Conservation (phyloP, 2,888 invertebrate species). For the Andrena camellia region DNA sequence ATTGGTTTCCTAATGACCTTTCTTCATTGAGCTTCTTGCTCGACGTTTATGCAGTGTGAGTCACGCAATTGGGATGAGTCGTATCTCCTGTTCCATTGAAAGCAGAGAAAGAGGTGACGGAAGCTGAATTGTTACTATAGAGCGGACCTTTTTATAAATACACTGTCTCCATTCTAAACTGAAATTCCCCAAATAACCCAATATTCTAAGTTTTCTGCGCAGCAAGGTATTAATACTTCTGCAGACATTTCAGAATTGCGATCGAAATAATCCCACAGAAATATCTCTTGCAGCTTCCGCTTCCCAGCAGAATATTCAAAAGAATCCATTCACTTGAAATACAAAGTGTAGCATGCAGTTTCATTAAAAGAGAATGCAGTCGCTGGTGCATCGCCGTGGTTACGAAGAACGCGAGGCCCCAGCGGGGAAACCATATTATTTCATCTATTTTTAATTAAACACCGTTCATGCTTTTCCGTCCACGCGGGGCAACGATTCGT, state of each 20-base stretch:
- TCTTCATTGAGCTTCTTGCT: not conserved
- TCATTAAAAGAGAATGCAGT: no score
- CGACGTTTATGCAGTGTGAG: conserved; percentile 11
- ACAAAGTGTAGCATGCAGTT: no score
- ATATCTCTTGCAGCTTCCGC: not conserved
- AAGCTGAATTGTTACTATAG: not conserved
- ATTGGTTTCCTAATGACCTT: conserved; percentile 8
- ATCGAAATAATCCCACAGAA: not conserved
- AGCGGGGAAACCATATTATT: no score
- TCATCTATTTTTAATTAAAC: no score
- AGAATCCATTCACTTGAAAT: no score
- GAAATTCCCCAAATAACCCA: not conserved
- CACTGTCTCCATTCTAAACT: not conserved
- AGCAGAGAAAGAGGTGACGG: not conserved
- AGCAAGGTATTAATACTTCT: no score
- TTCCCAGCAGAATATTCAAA: no score
- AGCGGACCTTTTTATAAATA: not conserved
- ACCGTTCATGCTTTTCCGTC: not conserved
- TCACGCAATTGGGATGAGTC: not conserved
- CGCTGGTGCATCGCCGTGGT: no score
- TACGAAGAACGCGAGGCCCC: no score
- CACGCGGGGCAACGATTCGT: conserved; percentile 9
- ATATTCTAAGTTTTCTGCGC: no score
- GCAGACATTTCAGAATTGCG: not conserved
- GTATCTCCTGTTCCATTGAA: not conserved